Evolutionary conservation across 2,113 vertebrate genomes (phyloP).

Genomic region (Puntigrus tetrazona): DNA sequence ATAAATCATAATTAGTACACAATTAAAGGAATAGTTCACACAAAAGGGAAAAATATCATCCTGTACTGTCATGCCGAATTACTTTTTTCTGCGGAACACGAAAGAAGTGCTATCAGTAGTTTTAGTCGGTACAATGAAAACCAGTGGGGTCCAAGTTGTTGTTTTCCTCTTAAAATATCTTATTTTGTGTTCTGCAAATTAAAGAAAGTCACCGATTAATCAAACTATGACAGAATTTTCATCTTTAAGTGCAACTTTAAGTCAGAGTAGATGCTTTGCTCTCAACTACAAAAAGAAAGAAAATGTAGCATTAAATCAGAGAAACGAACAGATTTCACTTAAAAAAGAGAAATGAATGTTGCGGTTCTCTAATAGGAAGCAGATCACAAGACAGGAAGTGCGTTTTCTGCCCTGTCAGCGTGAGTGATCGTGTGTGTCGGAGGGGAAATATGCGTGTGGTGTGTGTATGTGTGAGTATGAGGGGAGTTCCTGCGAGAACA

Average conservation of each 20-base stretch:
- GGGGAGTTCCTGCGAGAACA: slow-evolving; percentile 23
- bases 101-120: neutral
- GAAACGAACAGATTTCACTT: neutral
- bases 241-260: neutral
- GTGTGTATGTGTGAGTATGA: slow-evolving; percentile 45
- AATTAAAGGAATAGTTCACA: neutral
- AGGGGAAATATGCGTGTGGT: slow-evolving; percentile 29
- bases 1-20: neutral
- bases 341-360: neutral
- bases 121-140: neutral
- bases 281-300: neutral
- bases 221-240: neutral
- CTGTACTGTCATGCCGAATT: neutral
- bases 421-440: neutral
- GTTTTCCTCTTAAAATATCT: neutral
- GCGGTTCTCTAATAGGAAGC: neutral
- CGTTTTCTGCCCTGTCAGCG: neutral
- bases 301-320: neutral
- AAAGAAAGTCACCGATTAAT: neutral
- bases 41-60: neutral
- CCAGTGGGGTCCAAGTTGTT: neutral
- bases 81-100: neutral
- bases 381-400: slow-evolving; percentile 38
- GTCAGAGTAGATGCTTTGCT: neutral
- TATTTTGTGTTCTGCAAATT: neutral